A percentile compares a stretch with the other conserved stretches of the same genome.
These are phyloP conservation scores for Metopia argyrocephala DNA, from an alignment of 2,888 invertebrate species.

Conservation along the genomic window DNA sequence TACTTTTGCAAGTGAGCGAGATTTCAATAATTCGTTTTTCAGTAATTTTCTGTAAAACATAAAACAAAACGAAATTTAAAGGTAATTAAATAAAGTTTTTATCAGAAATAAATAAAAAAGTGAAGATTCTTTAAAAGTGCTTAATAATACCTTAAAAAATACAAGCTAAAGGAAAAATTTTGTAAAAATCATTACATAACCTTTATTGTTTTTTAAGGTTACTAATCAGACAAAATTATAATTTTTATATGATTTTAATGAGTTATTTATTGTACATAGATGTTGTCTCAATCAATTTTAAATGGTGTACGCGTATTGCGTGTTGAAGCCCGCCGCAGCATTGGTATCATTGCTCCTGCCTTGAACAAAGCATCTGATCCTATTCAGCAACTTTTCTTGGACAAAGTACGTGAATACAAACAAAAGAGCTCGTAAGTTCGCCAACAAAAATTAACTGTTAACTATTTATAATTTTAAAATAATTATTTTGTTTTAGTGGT, in stretches of 20 bases:
- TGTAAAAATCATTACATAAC: slow-evolving; percentile 55
- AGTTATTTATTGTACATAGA: slow-evolving; percentile 69
- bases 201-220: slow-evolving; percentile 58
- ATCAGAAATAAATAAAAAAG: not conserved
- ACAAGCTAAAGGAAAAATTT: not conserved
- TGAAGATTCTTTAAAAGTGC: not conserved
- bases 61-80: slow-evolving; percentile 28
- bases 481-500: slow-evolving; percentile 80
- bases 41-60: slow-evolving; percentile 12
- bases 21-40: slow-evolving; percentile 19
- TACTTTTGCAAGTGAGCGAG: slow-evolving; percentile 38
- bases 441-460: not conserved
- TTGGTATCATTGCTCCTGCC: slow-evolving; percentile 85
- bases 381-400: slow-evolving; percentile 94
- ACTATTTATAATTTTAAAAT: not conserved
- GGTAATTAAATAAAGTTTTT: slow-evolving; percentile 25
- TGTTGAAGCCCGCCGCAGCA: slow-evolving; percentile 82
- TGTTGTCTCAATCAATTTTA: slow-evolving; percentile 81
- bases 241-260: not conserved
- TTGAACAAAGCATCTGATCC: slow-evolving; percentile 89
- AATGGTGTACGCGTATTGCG: slow-evolving; percentile 80
- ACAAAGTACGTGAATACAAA: slow-evolving; percentile 94
- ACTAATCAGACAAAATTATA: slow-evolving; percentile 3
- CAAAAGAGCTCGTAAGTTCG: slow-evolving; percentile 88
- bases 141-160: not conserved